Percentiles rank a stretch among this genome's conserved stretches.
Evolutionary conservation across 2,113 vertebrate genomes (phyloP).

Genomic region (Ictalurus punctatus): DNA sequence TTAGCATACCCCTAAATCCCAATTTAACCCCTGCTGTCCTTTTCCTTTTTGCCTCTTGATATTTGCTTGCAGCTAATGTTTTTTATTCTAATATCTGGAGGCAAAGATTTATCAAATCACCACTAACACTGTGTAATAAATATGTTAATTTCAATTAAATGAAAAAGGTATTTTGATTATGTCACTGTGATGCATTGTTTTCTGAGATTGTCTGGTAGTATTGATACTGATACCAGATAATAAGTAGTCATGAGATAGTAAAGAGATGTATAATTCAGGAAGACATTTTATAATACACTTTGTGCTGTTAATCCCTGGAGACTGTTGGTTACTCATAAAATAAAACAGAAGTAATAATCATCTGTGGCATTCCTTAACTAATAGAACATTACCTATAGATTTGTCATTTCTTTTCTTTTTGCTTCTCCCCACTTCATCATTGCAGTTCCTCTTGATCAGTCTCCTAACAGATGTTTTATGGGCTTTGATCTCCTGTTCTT

Average conservation of each 20-base stretch:
- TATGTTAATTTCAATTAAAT: neutral
- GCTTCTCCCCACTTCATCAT: neutral
- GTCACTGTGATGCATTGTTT: neutral
- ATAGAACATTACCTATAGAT: constrained; percentile 19
- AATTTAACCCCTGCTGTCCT: neutral
- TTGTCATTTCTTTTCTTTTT: constrained; percentile 11
- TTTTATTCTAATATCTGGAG: neutral
- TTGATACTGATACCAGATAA: neutral
- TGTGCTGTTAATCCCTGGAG: neutral
- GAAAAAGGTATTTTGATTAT: neutral
- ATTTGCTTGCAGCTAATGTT: neutral
- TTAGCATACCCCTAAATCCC: neutral
- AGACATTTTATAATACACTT: neutral
- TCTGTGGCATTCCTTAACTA: constrained; percentile 33
- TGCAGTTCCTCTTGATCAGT: constrained; percentile 30
- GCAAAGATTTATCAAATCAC: constrained; percentile 3
- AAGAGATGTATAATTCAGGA: neutral
- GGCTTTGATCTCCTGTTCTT: constrained; percentile 9
- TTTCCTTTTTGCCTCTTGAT: neutral
- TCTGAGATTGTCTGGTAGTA: neutral
- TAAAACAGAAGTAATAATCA: constrained; percentile 1
- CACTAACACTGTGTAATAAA: neutral
- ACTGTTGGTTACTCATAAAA: neutral
- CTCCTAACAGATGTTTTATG: constrained; percentile 30
- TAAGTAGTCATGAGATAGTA: neutral